Evolutionary conservation across 2,888 invertebrate genomes (phyloP), one percentile per base, ranked within the genome.

Genomic region (Monochamus alternatus): DNA sequence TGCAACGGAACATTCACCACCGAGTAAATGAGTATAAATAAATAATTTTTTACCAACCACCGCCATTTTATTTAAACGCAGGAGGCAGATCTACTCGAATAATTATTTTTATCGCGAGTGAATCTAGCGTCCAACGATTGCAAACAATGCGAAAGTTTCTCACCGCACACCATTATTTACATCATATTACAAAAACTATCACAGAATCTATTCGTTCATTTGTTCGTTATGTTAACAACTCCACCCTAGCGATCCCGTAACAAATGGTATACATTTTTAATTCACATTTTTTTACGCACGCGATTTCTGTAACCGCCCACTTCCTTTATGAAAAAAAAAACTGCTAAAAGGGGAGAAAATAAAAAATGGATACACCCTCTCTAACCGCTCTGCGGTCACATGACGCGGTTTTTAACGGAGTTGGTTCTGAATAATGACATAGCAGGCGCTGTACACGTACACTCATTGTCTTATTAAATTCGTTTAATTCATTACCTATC

Each of bases 211-310:
- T 82, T 82, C 80, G 84, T 81, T 82, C 84, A 86, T 86, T 86
- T 86, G 86, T 85, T 83, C 83, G 82, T 79, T 76, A 75, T 78
- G 81, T 84, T 82, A 84, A 78, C 81, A 79, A 79, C 84, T 84
- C 85, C 86, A 83, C 86, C 86, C 85, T 80, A 79, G 78, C 81
- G 79, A 82, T 83, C 81, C 84, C 69, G 74, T 70, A 74, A 84
- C 85, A 85, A 85, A 85, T 83, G 84, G 81, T 83, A 78, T 82
- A 80, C 83, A 85, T 85, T 87, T 87, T 87, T 87, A 86, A 86
- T 86, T 86, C 84, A 85, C 84, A 86, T 87, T 87, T 87, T 87
- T 87, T 86, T 85, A 86, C 86, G 86, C 87, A 87, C 87, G 87
- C 87, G 85, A 87, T 84, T 84, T 82, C 80, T 77, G 80, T 83